Conservation (phyloP, 1,140 invertebrate genomes). For the Whitmania pigra region DNA sequence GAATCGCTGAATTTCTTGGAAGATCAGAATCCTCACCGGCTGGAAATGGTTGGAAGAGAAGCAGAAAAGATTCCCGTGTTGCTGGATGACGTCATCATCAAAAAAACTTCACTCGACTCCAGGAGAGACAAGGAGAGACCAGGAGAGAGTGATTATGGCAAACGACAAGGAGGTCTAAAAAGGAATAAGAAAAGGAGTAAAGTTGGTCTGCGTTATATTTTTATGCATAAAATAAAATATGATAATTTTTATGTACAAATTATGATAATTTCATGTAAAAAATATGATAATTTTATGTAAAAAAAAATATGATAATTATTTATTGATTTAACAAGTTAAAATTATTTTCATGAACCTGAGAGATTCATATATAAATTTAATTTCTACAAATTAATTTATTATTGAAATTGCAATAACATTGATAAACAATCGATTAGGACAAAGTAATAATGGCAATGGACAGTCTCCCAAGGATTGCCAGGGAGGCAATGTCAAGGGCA, state of each 20-base stretch:
- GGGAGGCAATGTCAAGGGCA: neutral
- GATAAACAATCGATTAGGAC: too few relatives aligned
- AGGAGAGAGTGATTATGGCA: neutral
- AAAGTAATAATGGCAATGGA: constrained; percentile 15
- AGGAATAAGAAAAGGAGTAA: neutral
- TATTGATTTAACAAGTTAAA: too few relatives aligned
- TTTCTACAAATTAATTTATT: too few relatives aligned
- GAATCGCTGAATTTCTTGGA: too few relatives aligned
- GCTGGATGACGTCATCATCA: neutral
- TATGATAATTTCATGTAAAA: too few relatives aligned
- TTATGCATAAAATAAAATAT: neutral
- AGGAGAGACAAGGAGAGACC: neutral
- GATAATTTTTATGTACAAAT: too few relatives aligned
- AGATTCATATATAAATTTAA: too few relatives aligned
- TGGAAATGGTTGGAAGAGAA: neutral
- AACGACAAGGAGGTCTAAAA: neutral
- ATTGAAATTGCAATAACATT: too few relatives aligned
- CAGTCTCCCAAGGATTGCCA: neutral
- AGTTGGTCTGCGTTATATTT: neutral
- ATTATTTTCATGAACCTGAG: too few relatives aligned
- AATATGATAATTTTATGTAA: too few relatives aligned
- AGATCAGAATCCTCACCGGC: neutral
- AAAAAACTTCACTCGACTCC: neutral
- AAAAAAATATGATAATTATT: too few relatives aligned
- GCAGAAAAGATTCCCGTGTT: neutral